Conservation (phyloP, 53 echinoderm and acorn worm genomes). For the Temnopleurus reevesii region DNA sequence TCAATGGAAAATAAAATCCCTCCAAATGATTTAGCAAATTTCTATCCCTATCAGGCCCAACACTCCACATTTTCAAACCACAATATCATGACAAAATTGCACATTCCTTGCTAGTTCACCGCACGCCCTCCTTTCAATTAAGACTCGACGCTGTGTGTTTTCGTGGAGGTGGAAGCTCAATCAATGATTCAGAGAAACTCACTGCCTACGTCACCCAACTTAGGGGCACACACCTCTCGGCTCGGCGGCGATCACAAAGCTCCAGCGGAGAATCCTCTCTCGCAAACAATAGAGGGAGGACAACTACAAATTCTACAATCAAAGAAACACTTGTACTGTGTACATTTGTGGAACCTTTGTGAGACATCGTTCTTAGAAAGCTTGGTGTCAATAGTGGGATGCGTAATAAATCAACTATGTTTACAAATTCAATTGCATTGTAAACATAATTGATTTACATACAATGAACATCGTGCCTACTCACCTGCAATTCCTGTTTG, state of each 20-base stretch:
- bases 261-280: background rate
- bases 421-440: background rate
- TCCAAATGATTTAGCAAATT: background rate
- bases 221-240: constrained; percentile 30
- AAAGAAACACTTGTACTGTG: background rate
- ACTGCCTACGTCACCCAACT: constrained; percentile 31
- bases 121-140: background rate
- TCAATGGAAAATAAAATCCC: background rate
- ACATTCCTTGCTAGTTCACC: background rate
- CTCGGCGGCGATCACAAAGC: background rate
- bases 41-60: background rate
- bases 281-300: background rate
- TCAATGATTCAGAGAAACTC: constrained; percentile 61
- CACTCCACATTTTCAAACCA: background rate
- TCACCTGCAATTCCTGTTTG: background rate
- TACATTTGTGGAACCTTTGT: background rate
- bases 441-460: background rate
- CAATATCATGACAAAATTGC: background rate
- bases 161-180: constrained; percentile 39
- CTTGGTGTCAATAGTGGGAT: background rate
- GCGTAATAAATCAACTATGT: background rate
- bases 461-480: background rate
- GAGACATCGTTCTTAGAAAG: constrained; percentile 6
- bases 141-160: constrained; percentile 4
- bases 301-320: too few relatives aligned